Evolutionary conservation across 2,797 vertebrate species (phyloP).

Genomic region (Melanotaenia nigrans): DNA sequence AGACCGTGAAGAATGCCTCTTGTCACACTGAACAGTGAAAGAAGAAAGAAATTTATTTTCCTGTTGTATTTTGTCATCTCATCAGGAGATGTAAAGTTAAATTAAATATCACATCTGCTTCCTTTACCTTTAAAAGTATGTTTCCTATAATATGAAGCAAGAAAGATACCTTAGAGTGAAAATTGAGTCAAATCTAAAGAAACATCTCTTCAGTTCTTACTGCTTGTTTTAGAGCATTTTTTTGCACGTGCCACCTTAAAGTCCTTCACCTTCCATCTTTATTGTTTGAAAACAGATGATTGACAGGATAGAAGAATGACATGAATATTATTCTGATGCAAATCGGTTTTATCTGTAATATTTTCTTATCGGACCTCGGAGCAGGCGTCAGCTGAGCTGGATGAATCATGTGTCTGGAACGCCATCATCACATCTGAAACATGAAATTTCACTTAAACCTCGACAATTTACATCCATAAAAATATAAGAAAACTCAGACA

Average conservation of each 20-base stretch:
- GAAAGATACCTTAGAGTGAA: background rate
- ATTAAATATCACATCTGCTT: no score
- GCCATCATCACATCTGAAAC: no score
- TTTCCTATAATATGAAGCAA: background rate
- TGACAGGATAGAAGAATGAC: background rate
- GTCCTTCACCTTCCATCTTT: no score
- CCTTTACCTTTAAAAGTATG: no score
- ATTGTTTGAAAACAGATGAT: background rate
- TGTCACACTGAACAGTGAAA: conserved; percentile 32
- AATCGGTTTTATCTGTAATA: background rate
- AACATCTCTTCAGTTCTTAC: no score
- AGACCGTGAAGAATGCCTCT: conserved; percentile 44
- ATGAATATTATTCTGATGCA: background rate
- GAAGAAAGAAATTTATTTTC: background rate
- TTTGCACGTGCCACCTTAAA: background rate
- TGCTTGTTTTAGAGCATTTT: background rate
- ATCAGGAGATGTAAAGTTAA: no score
- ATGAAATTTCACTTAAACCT: no score
- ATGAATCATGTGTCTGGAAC: no score
- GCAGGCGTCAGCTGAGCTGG: no score
- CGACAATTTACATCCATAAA: no score
- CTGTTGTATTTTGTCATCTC: no score
- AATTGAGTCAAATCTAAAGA: background rate
- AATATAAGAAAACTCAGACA: no score
- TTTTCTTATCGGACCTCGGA: background rate